A percentile compares a stretch with the other conserved stretches of the same genome.
Evolutionary conservation across 2,888 invertebrate species (phyloP).

Genomic region (Dryococelus australis): DNA sequence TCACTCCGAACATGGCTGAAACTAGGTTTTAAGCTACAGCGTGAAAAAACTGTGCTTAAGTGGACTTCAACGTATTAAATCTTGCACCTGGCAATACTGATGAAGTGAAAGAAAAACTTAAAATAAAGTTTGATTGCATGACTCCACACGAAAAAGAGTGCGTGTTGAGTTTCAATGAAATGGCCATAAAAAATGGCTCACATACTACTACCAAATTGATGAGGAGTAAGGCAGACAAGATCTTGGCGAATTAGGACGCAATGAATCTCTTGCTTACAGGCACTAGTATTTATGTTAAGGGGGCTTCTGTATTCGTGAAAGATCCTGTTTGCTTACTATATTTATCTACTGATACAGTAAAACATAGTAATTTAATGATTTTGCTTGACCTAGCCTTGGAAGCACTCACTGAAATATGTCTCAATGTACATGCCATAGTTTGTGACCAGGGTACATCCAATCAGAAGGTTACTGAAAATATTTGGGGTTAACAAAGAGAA

Average conservation of each 20-base stretch:
- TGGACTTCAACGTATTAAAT: slow-evolving; percentile 50
- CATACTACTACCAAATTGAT: slow-evolving; percentile 47
- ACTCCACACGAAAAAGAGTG: slow-evolving; percentile 45
- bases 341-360: slow-evolving; percentile 42
- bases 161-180: slow-evolving; percentile 50
- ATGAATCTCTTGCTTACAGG: no score
- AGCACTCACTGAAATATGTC: slow-evolving; percentile 39
- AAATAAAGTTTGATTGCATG: slow-evolving; percentile 48
- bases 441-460: slow-evolving; percentile 48
- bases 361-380: slow-evolving; percentile 34
- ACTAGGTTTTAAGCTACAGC: no score
- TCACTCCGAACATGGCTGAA: slow-evolving; percentile 45
- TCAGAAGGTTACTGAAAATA: slow-evolving; percentile 42
- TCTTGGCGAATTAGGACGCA: slow-evolving; percentile 46
- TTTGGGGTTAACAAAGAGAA: slow-evolving; percentile 45
- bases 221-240: slow-evolving; percentile 48
- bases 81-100: slow-evolving; percentile 47
- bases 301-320: slow-evolving; percentile 48
- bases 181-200: slow-evolving; percentile 46
- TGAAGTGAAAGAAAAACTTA: slow-evolving; percentile 45
- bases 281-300: slow-evolving; percentile 48
- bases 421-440: slow-evolving; percentile 45
- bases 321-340: slow-evolving; percentile 48
- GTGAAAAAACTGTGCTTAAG: slow-evolving; percentile 46
- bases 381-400: slow-evolving; percentile 43